phyloP scores from a whole-genome alignment of 1,140 invertebrate species.

The Apis laboriosa region DNA sequence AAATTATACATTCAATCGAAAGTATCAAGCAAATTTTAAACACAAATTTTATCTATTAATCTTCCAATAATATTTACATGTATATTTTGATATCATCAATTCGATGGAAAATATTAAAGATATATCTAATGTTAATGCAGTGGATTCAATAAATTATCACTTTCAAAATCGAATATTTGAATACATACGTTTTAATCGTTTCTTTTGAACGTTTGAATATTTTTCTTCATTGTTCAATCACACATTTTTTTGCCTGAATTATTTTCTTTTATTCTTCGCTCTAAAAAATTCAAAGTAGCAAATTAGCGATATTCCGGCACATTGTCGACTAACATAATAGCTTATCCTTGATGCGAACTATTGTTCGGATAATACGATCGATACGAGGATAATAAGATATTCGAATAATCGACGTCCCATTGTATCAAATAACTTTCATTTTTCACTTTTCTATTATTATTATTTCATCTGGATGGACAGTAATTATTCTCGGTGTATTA shows the following conservation, averaged over 20 bases:
- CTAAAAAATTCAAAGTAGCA: background rate
- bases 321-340: background rate
- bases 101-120: background rate
- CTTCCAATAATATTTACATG: background rate
- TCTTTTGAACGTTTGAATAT: background rate
- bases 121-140: slow-evolving; percentile 2
- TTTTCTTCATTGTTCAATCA: no score
- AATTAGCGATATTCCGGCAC: background rate
- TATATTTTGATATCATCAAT: background rate
- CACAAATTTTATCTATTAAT: background rate
- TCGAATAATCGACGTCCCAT: background rate
- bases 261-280: background rate
- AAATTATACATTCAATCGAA: background rate
- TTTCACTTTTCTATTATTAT: no score
- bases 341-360: background rate
- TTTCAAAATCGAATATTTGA: background rate
- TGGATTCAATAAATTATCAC: background rate
- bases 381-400: background rate
- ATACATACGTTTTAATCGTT: background rate
- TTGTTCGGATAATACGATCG: background rate
- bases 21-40: background rate
- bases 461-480: no score
- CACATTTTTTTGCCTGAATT: no score
- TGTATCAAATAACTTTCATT: background rate
- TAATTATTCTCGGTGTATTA: no score